These are phyloP conservation scores for Coremacera marginata DNA, from an alignment of 2,888 invertebrate species.

Conservation along the genomic window DNA sequence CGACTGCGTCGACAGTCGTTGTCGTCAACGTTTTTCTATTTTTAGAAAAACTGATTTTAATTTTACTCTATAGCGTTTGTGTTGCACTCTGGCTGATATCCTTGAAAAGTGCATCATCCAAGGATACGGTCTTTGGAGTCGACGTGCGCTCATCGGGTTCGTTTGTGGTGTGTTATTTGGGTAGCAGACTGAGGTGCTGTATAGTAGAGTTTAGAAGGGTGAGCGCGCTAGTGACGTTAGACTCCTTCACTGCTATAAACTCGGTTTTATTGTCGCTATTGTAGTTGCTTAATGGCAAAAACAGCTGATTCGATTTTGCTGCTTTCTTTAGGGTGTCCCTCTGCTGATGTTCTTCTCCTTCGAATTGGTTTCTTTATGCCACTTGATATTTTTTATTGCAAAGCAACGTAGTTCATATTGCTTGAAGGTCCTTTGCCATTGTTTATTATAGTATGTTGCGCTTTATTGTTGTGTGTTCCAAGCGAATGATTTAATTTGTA, in stretches of 20 bases:
- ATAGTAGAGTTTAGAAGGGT: too few relatives aligned
- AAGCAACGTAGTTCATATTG: neutral
- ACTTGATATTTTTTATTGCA: neutral
- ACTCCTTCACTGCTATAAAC: too few relatives aligned
- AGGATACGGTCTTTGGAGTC: slow-evolving; percentile 53
- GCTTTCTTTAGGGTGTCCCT: neutral
- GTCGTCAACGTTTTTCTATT: slow-evolving; percentile 20
- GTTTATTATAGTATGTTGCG: slow-evolving; percentile 17
- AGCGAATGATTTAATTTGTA: neutral
- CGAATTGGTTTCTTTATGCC: neutral
- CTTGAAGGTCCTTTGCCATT: slow-evolving; percentile 16
- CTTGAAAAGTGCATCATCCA: slow-evolving; percentile 60
- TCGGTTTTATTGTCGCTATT: neutral
- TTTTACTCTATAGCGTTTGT: slow-evolving; percentile 12
- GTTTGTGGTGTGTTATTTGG: too few relatives aligned
- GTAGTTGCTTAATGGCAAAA: neutral
- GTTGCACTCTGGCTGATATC: slow-evolving; percentile 46
- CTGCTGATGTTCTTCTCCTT: neutral
- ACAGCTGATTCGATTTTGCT: slow-evolving; percentile 7
- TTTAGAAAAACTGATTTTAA: slow-evolving; percentile 29
- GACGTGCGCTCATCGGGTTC: neutral
- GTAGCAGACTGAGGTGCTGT: too few relatives aligned
- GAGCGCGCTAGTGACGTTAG: too few relatives aligned
- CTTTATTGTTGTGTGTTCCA: neutral
- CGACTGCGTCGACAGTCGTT: neutral